phyloP scores from a whole-genome alignment of 2,797 vertebrate genomes.

The Falco peregrinus region DNA sequence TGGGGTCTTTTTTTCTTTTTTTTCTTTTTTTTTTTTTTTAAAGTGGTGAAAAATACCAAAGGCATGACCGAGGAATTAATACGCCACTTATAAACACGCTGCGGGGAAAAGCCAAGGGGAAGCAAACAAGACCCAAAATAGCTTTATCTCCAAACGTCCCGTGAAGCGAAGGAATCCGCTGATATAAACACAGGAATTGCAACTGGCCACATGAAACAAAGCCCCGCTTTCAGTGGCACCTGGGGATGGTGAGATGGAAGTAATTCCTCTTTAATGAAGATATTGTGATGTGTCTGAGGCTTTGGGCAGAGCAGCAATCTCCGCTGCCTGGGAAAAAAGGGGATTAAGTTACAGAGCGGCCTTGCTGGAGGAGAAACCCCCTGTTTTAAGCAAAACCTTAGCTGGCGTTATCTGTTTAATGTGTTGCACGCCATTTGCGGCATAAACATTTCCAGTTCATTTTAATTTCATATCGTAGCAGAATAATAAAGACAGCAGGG shows the following conservation, averaged over 20 bases:
- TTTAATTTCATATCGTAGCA: conserved; percentile 66
- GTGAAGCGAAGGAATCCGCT: neutral
- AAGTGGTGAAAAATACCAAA: neutral
- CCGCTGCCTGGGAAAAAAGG: conserved; percentile 28
- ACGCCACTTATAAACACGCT: conserved; percentile 24
- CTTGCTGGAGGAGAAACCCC: conserved; percentile 1
- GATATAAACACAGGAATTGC: conserved; percentile 7
- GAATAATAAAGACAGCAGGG: conserved; percentile 61
- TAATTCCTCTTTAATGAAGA: conserved; percentile 41
- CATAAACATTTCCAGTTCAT: conserved; percentile 73
- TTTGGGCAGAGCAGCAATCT: neutral
- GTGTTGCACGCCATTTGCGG: conserved; percentile 40
- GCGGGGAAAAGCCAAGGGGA: neutral
- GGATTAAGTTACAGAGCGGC: conserved; percentile 14
- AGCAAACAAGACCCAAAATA: conserved; percentile 37
- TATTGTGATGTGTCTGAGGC: neutral
- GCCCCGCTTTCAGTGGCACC: conserved; percentile 16
- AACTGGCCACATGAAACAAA: conserved; percentile 32
- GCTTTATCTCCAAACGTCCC: neutral
- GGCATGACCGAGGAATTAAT: neutral
- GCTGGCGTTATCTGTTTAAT: conserved; percentile 61
- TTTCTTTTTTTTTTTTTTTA: neutral
- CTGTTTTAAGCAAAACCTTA: neutral
- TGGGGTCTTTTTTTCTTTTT: neutral
- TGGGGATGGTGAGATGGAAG: conserved; percentile 27